phyloP scores from a whole-genome alignment of 1,140 invertebrate species.

The Lycorma delicatula region DNA sequence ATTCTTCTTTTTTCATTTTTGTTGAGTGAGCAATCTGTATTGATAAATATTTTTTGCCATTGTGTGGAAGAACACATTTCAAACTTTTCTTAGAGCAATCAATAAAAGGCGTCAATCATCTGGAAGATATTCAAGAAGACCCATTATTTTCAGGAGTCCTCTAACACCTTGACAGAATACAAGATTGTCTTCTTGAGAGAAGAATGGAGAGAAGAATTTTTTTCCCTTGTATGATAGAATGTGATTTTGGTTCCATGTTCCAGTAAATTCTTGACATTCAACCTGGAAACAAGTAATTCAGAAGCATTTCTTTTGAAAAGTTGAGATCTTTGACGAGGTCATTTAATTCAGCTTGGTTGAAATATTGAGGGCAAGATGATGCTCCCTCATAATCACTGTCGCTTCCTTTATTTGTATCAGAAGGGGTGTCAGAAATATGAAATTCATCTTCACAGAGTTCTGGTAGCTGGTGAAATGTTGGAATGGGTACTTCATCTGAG shows the following conservation, averaged over 20 bases:
- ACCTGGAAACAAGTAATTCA: slow-evolving; percentile 18
- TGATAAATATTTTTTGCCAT: too few relatives aligned
- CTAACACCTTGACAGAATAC: slow-evolving; percentile 3
- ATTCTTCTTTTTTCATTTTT: too few relatives aligned
- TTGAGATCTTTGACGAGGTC: slow-evolving; percentile 12
- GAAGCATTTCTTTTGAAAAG: slow-evolving; percentile 17
- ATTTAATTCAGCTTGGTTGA: slow-evolving; percentile 19
- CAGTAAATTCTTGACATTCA: slow-evolving; percentile 13
- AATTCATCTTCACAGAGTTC: too few relatives aligned
- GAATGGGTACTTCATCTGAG: too few relatives aligned
- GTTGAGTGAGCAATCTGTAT: too few relatives aligned
- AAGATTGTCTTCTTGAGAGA: slow-evolving; percentile 7
- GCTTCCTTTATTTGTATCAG: background rate
- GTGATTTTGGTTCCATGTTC: slow-evolving; percentile 17
- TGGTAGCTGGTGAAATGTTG: too few relatives aligned
- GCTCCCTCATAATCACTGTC: slow-evolving; percentile 10
- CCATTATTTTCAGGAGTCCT: slow-evolving; percentile 1
- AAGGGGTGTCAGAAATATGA: background rate
- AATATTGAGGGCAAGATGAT: slow-evolving; percentile 16
- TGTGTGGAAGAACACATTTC: slow-evolving; percentile 3
- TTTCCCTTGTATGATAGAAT: slow-evolving; percentile 16
- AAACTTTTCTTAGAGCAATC: slow-evolving; percentile 7
- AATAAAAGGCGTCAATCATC: too few relatives aligned
- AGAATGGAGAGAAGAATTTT: slow-evolving; percentile 2
- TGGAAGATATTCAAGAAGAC: slow-evolving; percentile 2